Evolutionary conservation across 2,797 vertebrate species (phyloP), one percentile per base, ranked within the genome.

Genomic region (Pristis pectinata): DNA sequence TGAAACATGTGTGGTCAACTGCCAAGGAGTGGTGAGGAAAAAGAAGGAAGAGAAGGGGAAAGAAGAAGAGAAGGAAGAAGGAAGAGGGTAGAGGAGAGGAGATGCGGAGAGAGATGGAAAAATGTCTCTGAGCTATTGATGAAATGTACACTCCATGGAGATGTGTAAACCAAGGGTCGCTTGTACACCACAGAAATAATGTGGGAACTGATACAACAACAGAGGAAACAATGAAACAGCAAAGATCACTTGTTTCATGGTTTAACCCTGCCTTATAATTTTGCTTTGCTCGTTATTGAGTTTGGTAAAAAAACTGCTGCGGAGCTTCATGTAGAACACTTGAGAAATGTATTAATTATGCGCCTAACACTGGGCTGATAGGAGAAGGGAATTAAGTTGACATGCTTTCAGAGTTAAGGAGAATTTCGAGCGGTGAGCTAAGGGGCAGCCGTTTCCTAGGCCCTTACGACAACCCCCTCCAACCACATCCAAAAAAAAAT

Each of bases 351-450:
- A 94, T 94, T 94, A 94, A 94, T 74, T 53, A 76, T 94, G 92
- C 70, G 53, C 92, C 67, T 74, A 76, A 94, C 49, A 94, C 44
- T 94, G 67, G 72, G 49, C 92, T 94, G 92, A 94, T 94, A 94
- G 70, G 95, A 95, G 95, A 95, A 95, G 96, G 97, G 97, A 98
- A 98, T 98, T 98, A 98, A 98, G 97, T 97, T 97, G 97, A 98
- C 96, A 98, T 96, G 97, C 97, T 97, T 97, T 96, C 97, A 98
- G 98, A 96, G 96, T 98, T 98, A 98, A 97, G 96, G 97, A 98
- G 98, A 98, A 98, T 98, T 98, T 98, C 92, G 72, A 96, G 97
- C 98, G 98, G 98, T 98, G 98, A 99, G 98, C 97, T 98, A 98
- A 98, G 97, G 97, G 98, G 97, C 98, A 97, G 97, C 96, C 96